Conservation (phyloP, 2,113 vertebrate species). For the Orientallactaga bullata region DNA sequence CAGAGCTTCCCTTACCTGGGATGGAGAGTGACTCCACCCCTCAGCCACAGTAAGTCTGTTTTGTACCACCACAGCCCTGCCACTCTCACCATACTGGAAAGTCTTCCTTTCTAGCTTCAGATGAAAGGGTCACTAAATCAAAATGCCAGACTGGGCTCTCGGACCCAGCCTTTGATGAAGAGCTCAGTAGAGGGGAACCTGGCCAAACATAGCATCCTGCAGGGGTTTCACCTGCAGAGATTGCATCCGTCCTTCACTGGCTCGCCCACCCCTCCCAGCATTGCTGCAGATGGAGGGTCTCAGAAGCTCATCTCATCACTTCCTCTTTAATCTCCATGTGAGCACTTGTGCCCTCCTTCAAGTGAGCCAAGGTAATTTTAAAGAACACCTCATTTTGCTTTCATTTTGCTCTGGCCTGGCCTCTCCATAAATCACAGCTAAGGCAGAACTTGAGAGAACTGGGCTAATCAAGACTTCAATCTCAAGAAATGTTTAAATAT, state of each 20-base stretch:
- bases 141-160: constrained; percentile 39
- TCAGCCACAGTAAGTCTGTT: not conserved
- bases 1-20: not conserved
- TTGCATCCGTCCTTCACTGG: constrained; percentile 1
- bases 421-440: constrained; percentile 86
- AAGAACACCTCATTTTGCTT: constrained; percentile 89
- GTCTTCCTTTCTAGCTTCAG: constrained; percentile 10
- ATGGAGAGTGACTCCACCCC: not conserved
- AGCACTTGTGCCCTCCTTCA: constrained; percentile 85
- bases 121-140: constrained; percentile 64
- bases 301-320: constrained; percentile 76
- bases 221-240: not conserved
- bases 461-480: constrained; percentile 89
- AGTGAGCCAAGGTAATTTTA: constrained; percentile 87
- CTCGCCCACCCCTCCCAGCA: not conserved
- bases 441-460: constrained; percentile 85
- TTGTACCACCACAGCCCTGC: not conserved
- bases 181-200: not conserved
- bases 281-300: constrained; percentile 49
- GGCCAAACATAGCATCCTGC: constrained; percentile 6
- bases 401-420: constrained; percentile 85
- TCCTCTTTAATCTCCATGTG: constrained; percentile 81
- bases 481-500: constrained; percentile 89
- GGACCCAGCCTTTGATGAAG: constrained; percentile 34
- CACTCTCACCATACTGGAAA: not conserved